A percentile compares a stretch with the other conserved stretches of the same genome.
Evolutionary conservation across 2,888 invertebrate genomes (phyloP).

Genomic region (Lithophane socia): DNA sequence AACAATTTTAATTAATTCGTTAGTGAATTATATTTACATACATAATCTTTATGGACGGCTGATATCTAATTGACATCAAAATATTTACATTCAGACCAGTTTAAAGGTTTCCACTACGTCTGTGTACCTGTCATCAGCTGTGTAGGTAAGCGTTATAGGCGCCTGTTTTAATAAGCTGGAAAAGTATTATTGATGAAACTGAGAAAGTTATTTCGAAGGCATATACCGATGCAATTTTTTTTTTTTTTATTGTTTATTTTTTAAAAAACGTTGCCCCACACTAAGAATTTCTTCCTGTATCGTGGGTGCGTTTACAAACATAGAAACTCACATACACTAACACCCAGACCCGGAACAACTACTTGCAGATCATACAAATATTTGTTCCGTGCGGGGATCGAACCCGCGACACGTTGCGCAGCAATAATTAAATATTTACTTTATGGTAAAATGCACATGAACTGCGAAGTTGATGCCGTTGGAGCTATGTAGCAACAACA

Average conservation of each 20-base stretch:
- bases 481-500: conserved; percentile 27
- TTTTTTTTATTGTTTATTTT: no score
- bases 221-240: conserved; percentile 20
- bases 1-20: conserved; percentile 61
- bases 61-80: conserved; percentile 63
- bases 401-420: no score
- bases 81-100: conserved; percentile 57
- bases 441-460: conserved; percentile 29
- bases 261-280: no score
- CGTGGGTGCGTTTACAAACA: no score
- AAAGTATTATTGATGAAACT: conserved; percentile 16
- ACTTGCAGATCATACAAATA: no score
- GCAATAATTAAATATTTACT: conserved; percentile 49
- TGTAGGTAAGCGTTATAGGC: conserved; percentile 8
- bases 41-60: conserved; percentile 50
- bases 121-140: conserved; percentile 20
- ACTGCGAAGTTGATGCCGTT: conserved; percentile 3
- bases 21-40: conserved; percentile 61
- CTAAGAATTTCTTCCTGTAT: no score
- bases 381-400: no score
- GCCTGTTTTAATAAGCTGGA: conserved; percentile 18
- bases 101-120: conserved; percentile 32
- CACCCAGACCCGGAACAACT: no score
- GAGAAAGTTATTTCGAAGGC: conserved; percentile 9
- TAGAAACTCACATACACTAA: no score